These are phyloP conservation scores for Halocynthia aurantium DNA, from an alignment of 23 tunicate species.

Conservation along the genomic window DNA sequence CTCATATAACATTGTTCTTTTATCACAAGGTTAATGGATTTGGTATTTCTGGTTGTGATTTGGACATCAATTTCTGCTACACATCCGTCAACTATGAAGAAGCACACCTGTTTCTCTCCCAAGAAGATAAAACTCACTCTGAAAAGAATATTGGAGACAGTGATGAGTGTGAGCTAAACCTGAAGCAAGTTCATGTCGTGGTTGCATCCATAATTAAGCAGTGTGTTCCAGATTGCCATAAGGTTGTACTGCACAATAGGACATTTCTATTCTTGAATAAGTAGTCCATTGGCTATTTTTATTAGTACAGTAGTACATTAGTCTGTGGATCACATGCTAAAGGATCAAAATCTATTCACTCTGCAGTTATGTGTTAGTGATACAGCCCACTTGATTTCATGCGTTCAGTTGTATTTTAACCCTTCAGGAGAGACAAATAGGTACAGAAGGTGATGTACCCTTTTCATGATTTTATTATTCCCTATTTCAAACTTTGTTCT, in stretches of 20 bases:
- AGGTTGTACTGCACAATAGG: neutral
- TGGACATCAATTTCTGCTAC: slow-evolving; percentile 55
- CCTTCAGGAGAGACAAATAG: too few species aligned
- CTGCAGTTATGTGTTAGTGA: too few species aligned
- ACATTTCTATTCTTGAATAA: too few species aligned
- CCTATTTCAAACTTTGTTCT: too few species aligned
- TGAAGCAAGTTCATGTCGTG: slow-evolving; percentile 20
- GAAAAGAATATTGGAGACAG: neutral
- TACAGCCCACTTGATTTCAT: too few species aligned
- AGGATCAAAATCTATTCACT: too few species aligned
- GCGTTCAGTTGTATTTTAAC: too few species aligned
- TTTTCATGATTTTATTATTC: too few species aligned
- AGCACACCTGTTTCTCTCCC: slow-evolving; percentile 26
- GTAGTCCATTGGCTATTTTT: too few species aligned
- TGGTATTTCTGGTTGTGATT: slow-evolving; percentile 81
- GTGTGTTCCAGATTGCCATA: slow-evolving; percentile 84
- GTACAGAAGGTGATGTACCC: too few species aligned
- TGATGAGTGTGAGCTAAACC: neutral
- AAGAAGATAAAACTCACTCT: neutral
- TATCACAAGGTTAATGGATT: slow-evolving; percentile 57
- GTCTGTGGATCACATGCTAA: too few species aligned
- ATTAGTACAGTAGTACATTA: too few species aligned
- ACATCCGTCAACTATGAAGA: slow-evolving; percentile 27
- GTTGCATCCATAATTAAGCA: slow-evolving; percentile 60
- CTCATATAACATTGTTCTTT: neutral